Percentiles rank a stretch among this genome's conserved stretches.
These are phyloP conservation scores for Parnassius glacialis DNA, from an alignment of 2,888 invertebrate genomes.

Conservation along the genomic window DNA sequence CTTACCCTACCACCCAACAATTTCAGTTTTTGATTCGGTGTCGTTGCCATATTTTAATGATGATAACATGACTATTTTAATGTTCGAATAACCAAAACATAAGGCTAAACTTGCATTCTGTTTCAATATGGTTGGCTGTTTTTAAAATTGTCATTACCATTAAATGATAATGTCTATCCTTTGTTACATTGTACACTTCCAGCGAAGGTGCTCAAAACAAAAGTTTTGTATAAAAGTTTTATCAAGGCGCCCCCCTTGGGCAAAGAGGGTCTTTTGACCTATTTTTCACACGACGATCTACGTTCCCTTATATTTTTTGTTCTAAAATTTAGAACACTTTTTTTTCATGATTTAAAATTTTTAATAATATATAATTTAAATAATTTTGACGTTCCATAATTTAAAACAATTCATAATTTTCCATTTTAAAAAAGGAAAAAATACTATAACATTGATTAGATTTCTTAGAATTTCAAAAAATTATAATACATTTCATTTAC, in stretches of 20 bases:
- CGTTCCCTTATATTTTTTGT: constrained; percentile 21
- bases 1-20: too few species aligned
- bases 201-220: constrained; percentile 75
- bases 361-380: too few species aligned
- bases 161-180: constrained; percentile 29
- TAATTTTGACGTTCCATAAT: too few species aligned
- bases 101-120: background rate
- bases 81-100: too few species aligned
- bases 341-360: too few species aligned
- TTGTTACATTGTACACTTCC: constrained; percentile 38
- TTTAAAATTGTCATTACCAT: constrained; percentile 13
- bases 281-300: constrained; percentile 70
- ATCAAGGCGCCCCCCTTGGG: constrained; percentile 62
- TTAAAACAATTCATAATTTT: too few species aligned
- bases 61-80: too few species aligned
- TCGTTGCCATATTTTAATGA: too few species aligned
- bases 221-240: constrained; percentile 71
- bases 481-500: background rate
- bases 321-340: background rate
- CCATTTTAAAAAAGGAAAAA: background rate
- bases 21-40: too few species aligned
- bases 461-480: background rate
- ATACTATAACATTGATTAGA: background rate
- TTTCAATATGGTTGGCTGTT: background rate
- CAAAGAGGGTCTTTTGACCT: constrained; percentile 68